phyloP scores from a whole-genome alignment of 2,888 invertebrate species.

The Hydraecia micacea region DNA sequence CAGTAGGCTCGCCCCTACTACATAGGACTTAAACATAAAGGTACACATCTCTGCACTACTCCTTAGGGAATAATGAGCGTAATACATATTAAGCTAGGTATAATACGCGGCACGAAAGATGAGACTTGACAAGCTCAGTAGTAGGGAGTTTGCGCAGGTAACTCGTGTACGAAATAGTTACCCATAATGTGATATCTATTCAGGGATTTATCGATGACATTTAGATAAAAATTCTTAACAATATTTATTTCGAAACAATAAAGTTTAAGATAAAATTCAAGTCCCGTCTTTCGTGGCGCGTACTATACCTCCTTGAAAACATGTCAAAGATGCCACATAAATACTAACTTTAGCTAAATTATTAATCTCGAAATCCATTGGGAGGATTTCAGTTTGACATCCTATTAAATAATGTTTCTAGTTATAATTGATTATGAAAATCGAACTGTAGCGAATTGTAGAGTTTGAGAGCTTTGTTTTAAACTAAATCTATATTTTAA shows the following conservation, averaged over 20 bases:
- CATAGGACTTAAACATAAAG: no score
- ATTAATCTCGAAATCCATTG: slow-evolving; percentile 13
- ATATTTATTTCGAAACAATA: no score
- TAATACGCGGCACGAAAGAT: no score
- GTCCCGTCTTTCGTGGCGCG: no score
- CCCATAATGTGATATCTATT: no score
- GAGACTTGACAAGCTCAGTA: no score
- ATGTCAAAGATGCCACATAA: slow-evolving; percentile 24
- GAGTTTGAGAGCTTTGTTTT: background rate
- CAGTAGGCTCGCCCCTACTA: background rate
- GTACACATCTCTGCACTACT: background rate
- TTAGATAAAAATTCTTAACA: no score
- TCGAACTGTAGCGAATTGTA: background rate
- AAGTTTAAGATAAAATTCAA: no score
- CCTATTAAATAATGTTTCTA: slow-evolving; percentile 25
- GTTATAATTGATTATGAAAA: slow-evolving; percentile 20
- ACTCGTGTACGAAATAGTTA: no score
- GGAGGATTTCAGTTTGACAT: slow-evolving; percentile 31
- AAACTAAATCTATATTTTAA: background rate
- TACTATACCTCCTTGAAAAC: background rate
- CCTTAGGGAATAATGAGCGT: background rate
- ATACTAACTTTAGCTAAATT: slow-evolving; percentile 13
- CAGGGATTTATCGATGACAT: no score
- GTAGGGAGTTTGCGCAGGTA: no score
- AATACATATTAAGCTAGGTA: no score